Percentiles rank a stretch among this genome's conserved stretches.
These are phyloP conservation scores for Portevinia maculata DNA, from an alignment of 2,888 invertebrate species.

Conservation along the genomic window DNA sequence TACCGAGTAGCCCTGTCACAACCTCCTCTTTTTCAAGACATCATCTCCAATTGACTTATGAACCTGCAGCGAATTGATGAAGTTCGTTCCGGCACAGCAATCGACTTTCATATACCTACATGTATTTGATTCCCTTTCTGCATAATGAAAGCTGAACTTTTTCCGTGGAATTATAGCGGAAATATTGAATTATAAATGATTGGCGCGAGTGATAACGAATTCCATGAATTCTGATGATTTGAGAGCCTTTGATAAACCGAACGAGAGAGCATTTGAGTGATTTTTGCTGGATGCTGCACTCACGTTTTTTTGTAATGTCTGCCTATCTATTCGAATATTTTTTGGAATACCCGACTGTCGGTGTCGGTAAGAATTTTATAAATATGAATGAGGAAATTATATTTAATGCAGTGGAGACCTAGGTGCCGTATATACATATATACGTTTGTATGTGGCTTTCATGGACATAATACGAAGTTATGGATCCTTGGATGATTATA, in stretches of 20 bases:
- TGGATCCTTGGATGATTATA: no score
- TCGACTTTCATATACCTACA: constrained; percentile 1
- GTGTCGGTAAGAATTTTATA: no score
- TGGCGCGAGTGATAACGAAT: constrained; percentile 67
- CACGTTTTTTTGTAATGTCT: no score
- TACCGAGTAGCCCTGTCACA: constrained; percentile 17
- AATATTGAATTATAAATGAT: constrained; percentile 71
- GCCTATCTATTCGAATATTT: no score
- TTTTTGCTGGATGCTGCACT: not conserved
- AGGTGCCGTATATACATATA: no score
- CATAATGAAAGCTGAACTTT: constrained; percentile 45
- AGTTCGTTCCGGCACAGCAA: constrained; percentile 30
- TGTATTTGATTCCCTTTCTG: constrained; percentile 38
- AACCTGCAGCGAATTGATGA: constrained; percentile 23
- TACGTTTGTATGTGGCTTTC: no score
- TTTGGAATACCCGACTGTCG: no score
- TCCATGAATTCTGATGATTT: constrained; percentile 71
- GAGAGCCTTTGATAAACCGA: constrained; percentile 53
- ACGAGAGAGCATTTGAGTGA: constrained; percentile 34
- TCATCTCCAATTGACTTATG: constrained; percentile 54
- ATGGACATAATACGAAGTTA: no score
- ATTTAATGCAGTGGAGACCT: no score
- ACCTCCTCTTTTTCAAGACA: constrained; percentile 23
- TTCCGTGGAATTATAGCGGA: constrained; percentile 48
- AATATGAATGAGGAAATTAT: no score